These are phyloP conservation scores for Aleiodes testaceus DNA, from an alignment of 2,888 invertebrate genomes.

Conservation along the genomic window DNA sequence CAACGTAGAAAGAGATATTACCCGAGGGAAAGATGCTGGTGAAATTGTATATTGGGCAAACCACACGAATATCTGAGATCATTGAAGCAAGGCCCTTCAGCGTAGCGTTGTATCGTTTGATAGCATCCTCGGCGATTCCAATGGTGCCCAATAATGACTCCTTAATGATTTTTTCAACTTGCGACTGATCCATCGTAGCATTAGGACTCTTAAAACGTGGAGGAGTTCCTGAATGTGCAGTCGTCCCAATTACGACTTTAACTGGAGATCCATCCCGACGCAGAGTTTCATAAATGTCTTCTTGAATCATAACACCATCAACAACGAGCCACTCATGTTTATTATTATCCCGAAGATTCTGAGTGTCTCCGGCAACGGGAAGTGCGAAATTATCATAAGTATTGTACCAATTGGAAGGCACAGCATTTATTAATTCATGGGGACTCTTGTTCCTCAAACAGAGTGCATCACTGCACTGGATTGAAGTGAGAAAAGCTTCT, in stretches of 20 bases:
- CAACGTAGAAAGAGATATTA: constrained; percentile 83
- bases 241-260: constrained; percentile 81
- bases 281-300: constrained; percentile 81
- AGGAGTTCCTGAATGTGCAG: constrained; percentile 83
- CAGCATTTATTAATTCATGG: constrained; percentile 78
- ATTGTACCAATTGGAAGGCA: constrained; percentile 83
- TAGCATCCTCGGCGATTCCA: constrained; percentile 78
- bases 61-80: constrained; percentile 85
- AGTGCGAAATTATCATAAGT: constrained; percentile 61
- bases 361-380: constrained; percentile 73
- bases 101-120: constrained; percentile 78
- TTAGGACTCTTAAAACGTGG: constrained; percentile 77
- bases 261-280: constrained; percentile 72
- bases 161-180: constrained; percentile 79
- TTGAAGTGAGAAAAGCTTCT: constrained; percentile 76
- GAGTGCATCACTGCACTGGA: constrained; percentile 76
- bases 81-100: constrained; percentile 81
- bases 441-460: constrained; percentile 73
- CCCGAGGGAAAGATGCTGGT: constrained; percentile 75
- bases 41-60: constrained; percentile 81
- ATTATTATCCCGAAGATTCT: not conserved
- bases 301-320: constrained; percentile 81
- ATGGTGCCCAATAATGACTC: constrained; percentile 79
- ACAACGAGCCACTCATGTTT: constrained; percentile 84
- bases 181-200: constrained; percentile 79